phyloP scores from a whole-genome alignment of 2,888 invertebrate species.

The Candidula unifasciata region DNA sequence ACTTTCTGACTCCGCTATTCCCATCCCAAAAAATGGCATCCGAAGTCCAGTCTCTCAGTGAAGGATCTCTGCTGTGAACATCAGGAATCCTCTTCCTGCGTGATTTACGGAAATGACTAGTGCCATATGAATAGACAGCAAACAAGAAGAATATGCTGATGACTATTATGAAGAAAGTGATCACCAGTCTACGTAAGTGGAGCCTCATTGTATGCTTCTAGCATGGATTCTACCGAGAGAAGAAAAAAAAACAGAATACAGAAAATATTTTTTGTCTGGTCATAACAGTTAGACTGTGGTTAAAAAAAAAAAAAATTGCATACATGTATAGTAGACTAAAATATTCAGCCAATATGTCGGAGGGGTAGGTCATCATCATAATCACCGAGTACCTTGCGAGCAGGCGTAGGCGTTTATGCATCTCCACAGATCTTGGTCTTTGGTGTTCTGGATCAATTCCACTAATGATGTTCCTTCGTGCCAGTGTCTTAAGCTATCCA shows the following conservation, averaged over 20 bases:
- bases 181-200: conserved; percentile 22
- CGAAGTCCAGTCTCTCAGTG: neutral
- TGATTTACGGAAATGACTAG: neutral
- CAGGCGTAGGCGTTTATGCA: too few relatives aligned
- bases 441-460: too few relatives aligned
- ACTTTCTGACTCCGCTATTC: neutral
- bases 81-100: neutral
- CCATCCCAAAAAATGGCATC: conserved; percentile 29
- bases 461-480: too few relatives aligned
- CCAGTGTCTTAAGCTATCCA: too few relatives aligned
- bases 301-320: too few relatives aligned
- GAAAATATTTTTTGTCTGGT: too few relatives aligned
- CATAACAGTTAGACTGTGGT: too few relatives aligned
- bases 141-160: conserved; percentile 5
- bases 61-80: neutral
- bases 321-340: too few relatives aligned
- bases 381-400: too few relatives aligned
- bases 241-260: neutral
- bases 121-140: conserved; percentile 14
- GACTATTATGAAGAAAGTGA: neutral
- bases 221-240: neutral
- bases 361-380: too few relatives aligned
- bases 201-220: conserved; percentile 17
- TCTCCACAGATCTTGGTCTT: too few relatives aligned
- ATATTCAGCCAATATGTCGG: too few relatives aligned